phyloP scores from a whole-genome alignment of 2,888 invertebrate species.

The Zaprionus obscuricornis region DNA sequence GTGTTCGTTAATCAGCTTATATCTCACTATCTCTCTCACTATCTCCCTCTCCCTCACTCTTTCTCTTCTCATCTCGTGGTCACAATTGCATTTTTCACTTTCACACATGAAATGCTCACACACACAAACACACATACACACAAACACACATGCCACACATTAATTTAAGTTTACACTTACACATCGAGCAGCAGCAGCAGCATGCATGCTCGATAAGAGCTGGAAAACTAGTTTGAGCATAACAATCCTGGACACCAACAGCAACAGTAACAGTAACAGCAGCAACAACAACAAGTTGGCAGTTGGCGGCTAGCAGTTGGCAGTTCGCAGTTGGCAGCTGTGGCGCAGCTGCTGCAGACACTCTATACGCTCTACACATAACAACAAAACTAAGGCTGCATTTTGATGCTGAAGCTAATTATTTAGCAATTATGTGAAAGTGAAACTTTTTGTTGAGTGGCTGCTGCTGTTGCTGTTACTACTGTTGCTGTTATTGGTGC shows the following conservation, averaged over 20 bases:
- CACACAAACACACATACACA: slow-evolving; percentile 34
- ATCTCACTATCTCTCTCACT: too few relatives aligned
- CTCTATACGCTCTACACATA: slow-evolving; percentile 15
- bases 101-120: slow-evolving; percentile 45
- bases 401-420: slow-evolving; percentile 56
- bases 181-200: background rate
- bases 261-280: background rate
- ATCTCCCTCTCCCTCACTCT: too few relatives aligned
- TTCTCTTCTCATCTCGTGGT: too few relatives aligned
- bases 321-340: slow-evolving; percentile 29
- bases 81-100: slow-evolving; percentile 58
- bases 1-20: slow-evolving; percentile 31
- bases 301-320: slow-evolving; percentile 12
- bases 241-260: slow-evolving; percentile 33
- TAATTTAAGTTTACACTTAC: background rate
- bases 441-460: slow-evolving; percentile 55
- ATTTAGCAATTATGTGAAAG: slow-evolving; percentile 76
- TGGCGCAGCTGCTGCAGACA: slow-evolving; percentile 22
- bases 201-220: background rate
- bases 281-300: slow-evolving; percentile 36
- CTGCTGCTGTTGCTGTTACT: slow-evolving; percentile 10
- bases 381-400: slow-evolving; percentile 31
- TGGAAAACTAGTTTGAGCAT: slow-evolving; percentile 45
- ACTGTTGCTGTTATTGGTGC: too few relatives aligned
- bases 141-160: slow-evolving; percentile 6